Evolutionary conservation across 2,113 vertebrate genomes (phyloP), one percentile per base, ranked within the genome.

Genomic region (Nibea coibor): DNA sequence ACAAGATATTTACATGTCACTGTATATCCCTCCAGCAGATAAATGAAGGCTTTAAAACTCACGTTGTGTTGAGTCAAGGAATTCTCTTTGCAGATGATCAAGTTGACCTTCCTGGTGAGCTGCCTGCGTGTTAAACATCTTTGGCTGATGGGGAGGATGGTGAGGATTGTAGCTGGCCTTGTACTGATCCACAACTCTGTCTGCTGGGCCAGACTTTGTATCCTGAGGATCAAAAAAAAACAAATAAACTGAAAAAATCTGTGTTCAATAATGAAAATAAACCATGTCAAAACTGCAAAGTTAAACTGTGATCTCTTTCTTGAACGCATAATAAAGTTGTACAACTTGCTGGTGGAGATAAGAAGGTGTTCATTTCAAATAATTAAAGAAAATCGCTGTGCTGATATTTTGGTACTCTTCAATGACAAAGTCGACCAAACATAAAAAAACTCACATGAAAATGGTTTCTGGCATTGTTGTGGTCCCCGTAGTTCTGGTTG

Each of bases 161-260:
- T 96, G 96, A 19, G 96, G 97, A n/a, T 96, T 97, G 72, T 96
- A 99, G 28, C 70, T 94, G 67, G 95, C 96, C 93, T 95, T 96
- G 82, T 95, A 95, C n/a, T 92, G 81, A 66, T 95, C 95, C 42
- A 83, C 51, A 2, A 65, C 78, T 22, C 92, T 92, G 42, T 92
- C 88, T 20, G 28, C 82, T 19, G 84, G 89, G 83, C 81, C 75
- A n/a, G 94, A 80, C 35, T 93, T 67, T 78, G 92, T 83, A 80
- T 94, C 95, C 15, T 94, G 81, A 22, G 42, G 62, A 73, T 20
- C 16, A 75, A 51, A 57, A 57, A 68, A 87, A 68, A 43, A 31
- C 50, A 7, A 26, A 26, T 26, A 26, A 26, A 26, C n/a, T 26
- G 2, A 9, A 9, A 24, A 62, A 35, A 69, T 19, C 5, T 35